Evolutionary conservation across 2,888 invertebrate species (phyloP).

Genomic region (Choreutis nemorana): DNA sequence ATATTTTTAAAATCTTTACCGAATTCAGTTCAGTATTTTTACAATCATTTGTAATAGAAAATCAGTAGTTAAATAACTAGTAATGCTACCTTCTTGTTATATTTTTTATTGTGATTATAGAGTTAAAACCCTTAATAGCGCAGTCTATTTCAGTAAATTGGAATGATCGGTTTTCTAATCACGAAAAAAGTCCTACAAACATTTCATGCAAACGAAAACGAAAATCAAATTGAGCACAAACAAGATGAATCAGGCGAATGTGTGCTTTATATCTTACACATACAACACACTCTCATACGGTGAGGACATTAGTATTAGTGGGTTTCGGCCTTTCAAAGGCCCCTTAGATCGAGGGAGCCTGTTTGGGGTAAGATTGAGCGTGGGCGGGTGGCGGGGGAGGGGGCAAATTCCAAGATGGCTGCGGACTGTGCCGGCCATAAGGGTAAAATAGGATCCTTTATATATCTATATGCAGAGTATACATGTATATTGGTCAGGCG

Average conservation of each 20-base stretch:
- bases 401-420: constrained; percentile 57
- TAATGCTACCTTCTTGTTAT: too few relatives aligned
- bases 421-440: constrained; percentile 61
- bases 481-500: constrained; percentile 51
- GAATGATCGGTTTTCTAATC: too few relatives aligned
- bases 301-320: constrained; percentile 63
- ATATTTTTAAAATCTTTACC: too few relatives aligned
- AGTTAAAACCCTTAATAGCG: too few relatives aligned
- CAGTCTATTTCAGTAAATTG: too few relatives aligned
- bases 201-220: constrained; percentile 20
- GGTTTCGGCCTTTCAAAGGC: constrained; percentile 62
- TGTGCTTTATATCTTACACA: constrained; percentile 11
- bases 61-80: too few relatives aligned
- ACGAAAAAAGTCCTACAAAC: too few relatives aligned
- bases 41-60: too few relatives aligned
- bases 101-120: too few relatives aligned
- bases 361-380: constrained; percentile 60
- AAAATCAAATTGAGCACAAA: constrained; percentile 24
- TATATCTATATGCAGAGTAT: constrained; percentile 48
- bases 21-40: too few relatives aligned
- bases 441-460: constrained; percentile 57
- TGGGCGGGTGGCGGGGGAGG: constrained; percentile 39
- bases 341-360: constrained; percentile 59
- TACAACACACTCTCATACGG: constrained; percentile 22
- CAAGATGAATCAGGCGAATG: constrained; percentile 23